Base-by-base conservation (phyloP, 2,113 vertebrate genomes). In the Sprattus sprattus region DNA sequence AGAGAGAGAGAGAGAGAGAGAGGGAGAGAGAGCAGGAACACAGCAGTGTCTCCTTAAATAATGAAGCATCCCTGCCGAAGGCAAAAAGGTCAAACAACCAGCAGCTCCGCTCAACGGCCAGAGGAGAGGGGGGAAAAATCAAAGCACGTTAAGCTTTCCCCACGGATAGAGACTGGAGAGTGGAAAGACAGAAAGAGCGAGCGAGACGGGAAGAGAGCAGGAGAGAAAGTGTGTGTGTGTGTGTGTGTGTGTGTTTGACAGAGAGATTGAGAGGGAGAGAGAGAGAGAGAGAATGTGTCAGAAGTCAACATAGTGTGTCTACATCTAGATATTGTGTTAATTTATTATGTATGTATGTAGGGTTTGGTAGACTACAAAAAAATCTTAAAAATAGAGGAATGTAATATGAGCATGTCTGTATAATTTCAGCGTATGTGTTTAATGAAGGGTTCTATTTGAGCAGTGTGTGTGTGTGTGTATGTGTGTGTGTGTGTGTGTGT, bases 71-170 rank as follows among this genome's bases (percentile, higher is more conserved):
- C 71, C 28, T 78, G 71, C 71, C 71, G 71, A 78, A 78, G 71
- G 71, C 71, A 78, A 78, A 78, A 78, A 78, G 71, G 71, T 87
- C 71, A 84, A 87, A 18, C 81, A 45, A 64, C 11, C 45, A 49
- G 75, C 52, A 81, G 75, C 49, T 52, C 39, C 18, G 82, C 54
- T 83, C 52, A 46, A 87, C 60, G 83, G 45, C 75, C 44, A 60
- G 45, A 32, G 52, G 25, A 81, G 28, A 3, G 11, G 9, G 71
- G 71, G 46, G 84, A 25, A 52, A 81, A 83, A 83, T 83, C 64
- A 86, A 85, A 84, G 82, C 57, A 18, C 46, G 54, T 81, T 87
- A 87, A 81, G 84, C 54, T 39, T 28, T 75, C 71, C 86, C 39
- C 7, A 67, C 28, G 78, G 83, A 44, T 45, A n/a, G 45, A 45